phyloP scores from a whole-genome alignment of 2,888 invertebrate genomes.

The Cryptocheilus praepositus region DNA sequence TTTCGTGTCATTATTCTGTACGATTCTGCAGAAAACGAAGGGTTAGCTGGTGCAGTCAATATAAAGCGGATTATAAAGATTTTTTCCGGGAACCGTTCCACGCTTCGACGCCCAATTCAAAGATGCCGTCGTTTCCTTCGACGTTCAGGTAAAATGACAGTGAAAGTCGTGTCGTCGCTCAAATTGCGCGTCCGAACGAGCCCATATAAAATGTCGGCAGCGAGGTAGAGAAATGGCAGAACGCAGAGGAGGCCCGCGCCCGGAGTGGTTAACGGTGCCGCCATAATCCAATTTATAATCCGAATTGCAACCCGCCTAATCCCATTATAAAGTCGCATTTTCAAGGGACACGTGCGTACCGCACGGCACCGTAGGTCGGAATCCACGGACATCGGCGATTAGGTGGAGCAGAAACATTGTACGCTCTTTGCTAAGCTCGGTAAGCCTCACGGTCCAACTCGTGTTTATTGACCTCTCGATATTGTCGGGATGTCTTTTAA shows the following conservation, averaged over 20 bases:
- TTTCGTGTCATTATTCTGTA: no score
- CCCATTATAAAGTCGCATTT: conserved; percentile 65
- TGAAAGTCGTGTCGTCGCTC: neutral
- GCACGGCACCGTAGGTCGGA: no score
- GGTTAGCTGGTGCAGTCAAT: conserved; percentile 16
- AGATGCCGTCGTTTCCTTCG: neutral
- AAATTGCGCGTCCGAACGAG: conserved; percentile 31
- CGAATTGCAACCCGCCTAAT: conserved; percentile 62
- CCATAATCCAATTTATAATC: conserved; percentile 67
- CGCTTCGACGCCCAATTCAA: conserved; percentile 24
- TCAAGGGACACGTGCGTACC: conserved; percentile 41
- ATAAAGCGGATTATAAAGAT: neutral
- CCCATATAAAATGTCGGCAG: neutral
- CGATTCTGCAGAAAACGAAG: no score
- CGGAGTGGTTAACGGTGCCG: conserved; percentile 56
- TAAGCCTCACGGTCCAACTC: conserved; percentile 28
- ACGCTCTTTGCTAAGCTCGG: conserved; percentile 21
- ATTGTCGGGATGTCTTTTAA: conserved; percentile 18
- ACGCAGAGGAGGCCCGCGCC: conserved; percentile 27
- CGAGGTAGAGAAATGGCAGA: no score
- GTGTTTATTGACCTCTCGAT: conserved; percentile 24
- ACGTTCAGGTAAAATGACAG: conserved; percentile 31
- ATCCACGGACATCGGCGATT: conserved; percentile 19
- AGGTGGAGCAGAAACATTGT: conserved; percentile 30
- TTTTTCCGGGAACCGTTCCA: conserved; percentile 17